phyloP scores from a whole-genome alignment of 2,797 vertebrate species.

The Loriculus beryllinus region DNA sequence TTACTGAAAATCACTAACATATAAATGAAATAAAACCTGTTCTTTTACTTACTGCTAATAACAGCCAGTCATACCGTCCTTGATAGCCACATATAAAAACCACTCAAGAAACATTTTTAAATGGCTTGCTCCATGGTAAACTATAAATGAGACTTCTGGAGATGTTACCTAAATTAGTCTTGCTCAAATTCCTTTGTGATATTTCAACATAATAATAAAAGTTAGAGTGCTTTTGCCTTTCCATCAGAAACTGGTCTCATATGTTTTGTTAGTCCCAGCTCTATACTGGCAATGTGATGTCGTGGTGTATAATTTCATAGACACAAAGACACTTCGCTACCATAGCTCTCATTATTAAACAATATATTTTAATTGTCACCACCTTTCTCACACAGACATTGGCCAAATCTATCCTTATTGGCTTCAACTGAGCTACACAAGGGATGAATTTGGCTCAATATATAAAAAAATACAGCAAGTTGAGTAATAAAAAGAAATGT shows the following conservation, averaged over 20 bases:
- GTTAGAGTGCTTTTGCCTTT: conserved; percentile 26
- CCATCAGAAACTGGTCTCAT: conserved; percentile 31
- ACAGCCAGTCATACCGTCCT: neutral
- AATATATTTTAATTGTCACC: conserved; percentile 71
- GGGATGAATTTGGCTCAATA: conserved; percentile 64
- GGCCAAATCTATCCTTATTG: conserved; percentile 57
- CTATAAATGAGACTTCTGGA: conserved; percentile 31
- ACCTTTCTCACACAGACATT: conserved; percentile 53
- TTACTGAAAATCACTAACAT: conserved; percentile 19
- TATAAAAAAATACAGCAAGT: conserved; percentile 61
- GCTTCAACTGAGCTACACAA: conserved; percentile 40
- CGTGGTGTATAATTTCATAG: conserved; percentile 60
- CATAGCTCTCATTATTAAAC: conserved; percentile 65
- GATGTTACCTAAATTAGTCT: conserved; percentile 57
- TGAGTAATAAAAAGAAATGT: conserved; percentile 64
- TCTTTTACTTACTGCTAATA: conserved; percentile 32
- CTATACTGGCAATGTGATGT: conserved; percentile 2
- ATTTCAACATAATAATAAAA: conserved; percentile 58
- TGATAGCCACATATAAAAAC: neutral
- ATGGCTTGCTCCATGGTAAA: neutral
- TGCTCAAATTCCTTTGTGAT: conserved; percentile 29
- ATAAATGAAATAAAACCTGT: conserved; percentile 21
- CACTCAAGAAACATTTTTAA: neutral
- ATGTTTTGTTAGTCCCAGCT: conserved; percentile 39
- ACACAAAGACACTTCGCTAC: conserved; percentile 63